Evolutionary conservation across 2,888 invertebrate species (phyloP), one percentile per base, ranked within the genome.

Genomic region (Latrodectus elegans): DNA sequence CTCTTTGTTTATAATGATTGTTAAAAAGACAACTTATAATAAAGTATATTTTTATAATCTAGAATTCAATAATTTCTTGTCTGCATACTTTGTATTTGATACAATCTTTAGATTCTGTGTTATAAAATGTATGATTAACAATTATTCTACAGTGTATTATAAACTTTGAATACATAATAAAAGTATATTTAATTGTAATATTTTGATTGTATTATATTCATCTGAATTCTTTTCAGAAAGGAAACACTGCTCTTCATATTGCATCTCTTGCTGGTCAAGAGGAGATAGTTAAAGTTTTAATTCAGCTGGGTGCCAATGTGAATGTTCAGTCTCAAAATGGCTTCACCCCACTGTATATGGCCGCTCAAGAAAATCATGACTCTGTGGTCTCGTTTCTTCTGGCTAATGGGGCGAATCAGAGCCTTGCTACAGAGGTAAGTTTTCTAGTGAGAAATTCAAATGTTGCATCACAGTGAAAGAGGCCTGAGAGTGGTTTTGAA

Each of bases 281-380:
- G 92, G 96, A 97, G 90, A 98, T 99, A 55, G 99, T 99, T 85
- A 96, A 96, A 92, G 94, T 99, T 89, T 94, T 99, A 89, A 96
- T 99, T 84, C 97, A 97, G 92, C 95, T 97, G 93, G 96, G 96
- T 89, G 99, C 99, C 90, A 97, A 97, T 91, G 98, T 99, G 91
- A 99, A 99, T 94, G 97, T 98, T 90, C 99, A 99, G 93, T 97
- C 97, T 82, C 97, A 98, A 93, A 99, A 98, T 94, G 99, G 99
- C 89, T 99, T 99, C 93, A 99, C 99, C 1, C 99, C 99, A 0
- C 94, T 99, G 74, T 99, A 99, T 93, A 99, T 99, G 99, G 99
- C 99, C 8, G 99, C 99, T 10, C 99, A 99, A 93, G 99, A 99
- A 93, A 99, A 99, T 93, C 98, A 99, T 91, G 98, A 98, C 92